These are phyloP conservation scores for Stegodyphus dumicola DNA, from an alignment of 1,140 invertebrate genomes.

Conservation along the genomic window DNA sequence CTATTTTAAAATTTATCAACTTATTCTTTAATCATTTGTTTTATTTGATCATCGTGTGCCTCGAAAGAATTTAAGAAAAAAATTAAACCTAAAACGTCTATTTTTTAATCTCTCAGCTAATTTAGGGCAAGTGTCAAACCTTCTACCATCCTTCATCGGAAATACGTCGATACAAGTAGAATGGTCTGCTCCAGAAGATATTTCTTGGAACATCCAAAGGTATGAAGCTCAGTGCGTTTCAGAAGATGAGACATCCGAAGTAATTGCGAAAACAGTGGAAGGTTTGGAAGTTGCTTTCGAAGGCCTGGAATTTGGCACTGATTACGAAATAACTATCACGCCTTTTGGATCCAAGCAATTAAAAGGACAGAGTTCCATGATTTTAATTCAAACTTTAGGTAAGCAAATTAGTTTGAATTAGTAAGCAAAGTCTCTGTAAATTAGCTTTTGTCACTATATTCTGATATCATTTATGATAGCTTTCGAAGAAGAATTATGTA, in stretches of 20 bases:
- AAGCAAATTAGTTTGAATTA: not conserved
- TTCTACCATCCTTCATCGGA: not conserved
- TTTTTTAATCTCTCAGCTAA: constrained; percentile 1
- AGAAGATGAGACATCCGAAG: not conserved
- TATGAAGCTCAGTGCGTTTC: not conserved
- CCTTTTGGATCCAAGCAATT: not conserved
- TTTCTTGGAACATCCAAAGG: not conserved
- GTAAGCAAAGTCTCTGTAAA: too few species aligned
- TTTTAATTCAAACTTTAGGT: constrained; percentile 11
- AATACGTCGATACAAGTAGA: constrained; percentile 1
- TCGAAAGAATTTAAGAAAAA: not conserved
- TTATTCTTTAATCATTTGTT: too few species aligned
- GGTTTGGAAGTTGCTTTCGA: not conserved
- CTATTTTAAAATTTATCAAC: too few species aligned
- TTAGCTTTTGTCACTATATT: too few species aligned
- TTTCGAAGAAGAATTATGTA: too few species aligned
- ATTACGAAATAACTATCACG: constrained; percentile 6
- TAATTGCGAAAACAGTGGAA: not conserved
- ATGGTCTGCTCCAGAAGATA: not conserved
- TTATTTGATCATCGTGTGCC: too few species aligned
- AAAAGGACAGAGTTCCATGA: not conserved
- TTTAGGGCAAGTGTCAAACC: constrained; percentile 6
- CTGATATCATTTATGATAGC: too few species aligned
- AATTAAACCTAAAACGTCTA: not conserved
- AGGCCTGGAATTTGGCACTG: constrained; percentile 13